Evolutionary conservation across 2,888 invertebrate genomes (phyloP).

Genomic region (Piscicola geometra): DNA sequence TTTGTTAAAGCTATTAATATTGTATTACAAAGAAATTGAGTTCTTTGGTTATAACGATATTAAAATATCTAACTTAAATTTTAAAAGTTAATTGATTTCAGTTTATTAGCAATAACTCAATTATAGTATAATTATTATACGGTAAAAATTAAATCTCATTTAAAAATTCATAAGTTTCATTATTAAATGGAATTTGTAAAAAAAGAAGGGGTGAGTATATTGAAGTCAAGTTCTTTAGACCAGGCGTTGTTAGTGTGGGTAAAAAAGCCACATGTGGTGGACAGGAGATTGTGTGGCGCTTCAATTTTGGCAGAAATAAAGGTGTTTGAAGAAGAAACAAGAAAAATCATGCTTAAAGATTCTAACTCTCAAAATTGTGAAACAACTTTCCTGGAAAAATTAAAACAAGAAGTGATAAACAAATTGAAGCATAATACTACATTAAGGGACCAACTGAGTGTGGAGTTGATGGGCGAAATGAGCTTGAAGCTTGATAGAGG

Average conservation of each 20-base stretch:
- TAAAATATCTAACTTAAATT: too few species aligned
- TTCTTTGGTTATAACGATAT: too few species aligned
- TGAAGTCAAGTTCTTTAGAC: conserved; percentile 9
- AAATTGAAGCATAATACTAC: not conserved
- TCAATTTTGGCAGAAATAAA: conserved; percentile 19
- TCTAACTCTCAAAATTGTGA: too few species aligned
- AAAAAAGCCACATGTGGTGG: conserved; percentile 47
- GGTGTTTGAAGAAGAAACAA: not conserved
- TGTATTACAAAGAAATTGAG: too few species aligned
- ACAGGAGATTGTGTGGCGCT: conserved; percentile 45
- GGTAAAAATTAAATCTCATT: too few species aligned
- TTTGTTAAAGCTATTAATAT: too few species aligned
- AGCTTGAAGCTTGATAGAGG: not conserved
- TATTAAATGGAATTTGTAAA: not conserved
- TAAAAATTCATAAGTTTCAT: too few species aligned
- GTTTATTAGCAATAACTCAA: too few species aligned
- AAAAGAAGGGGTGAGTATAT: not conserved
- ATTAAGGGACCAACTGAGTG: not conserved
- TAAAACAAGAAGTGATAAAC: not conserved
- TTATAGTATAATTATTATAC: too few species aligned
- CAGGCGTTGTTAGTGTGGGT: conserved; percentile 43
- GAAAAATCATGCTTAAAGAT: too few species aligned
- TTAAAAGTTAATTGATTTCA: too few species aligned
- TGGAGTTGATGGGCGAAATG: not conserved
- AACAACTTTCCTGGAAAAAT: not conserved